Conservation (phyloP, 2,888 invertebrate genomes). For the Lacanobia oleracea region DNA sequence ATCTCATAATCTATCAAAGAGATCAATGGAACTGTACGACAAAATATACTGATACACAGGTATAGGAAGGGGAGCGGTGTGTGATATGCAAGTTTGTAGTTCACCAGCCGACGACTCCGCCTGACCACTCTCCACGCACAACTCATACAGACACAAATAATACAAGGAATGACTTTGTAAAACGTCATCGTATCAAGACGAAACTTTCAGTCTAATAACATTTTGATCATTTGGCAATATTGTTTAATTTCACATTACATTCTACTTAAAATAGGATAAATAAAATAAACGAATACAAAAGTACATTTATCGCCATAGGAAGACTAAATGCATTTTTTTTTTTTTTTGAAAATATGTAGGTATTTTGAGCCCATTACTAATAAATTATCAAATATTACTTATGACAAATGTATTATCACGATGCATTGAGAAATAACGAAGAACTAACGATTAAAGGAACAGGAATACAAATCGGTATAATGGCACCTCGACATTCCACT, state of each 20-base stretch:
- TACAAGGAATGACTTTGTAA: slow-evolving; percentile 70
- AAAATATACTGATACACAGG: slow-evolving; percentile 68
- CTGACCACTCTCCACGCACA: slow-evolving; percentile 70
- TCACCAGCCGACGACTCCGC: slow-evolving; percentile 64
- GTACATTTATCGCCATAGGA: slow-evolving; percentile 83
- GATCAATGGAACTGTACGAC: slow-evolving; percentile 86
- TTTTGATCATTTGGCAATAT: slow-evolving; percentile 90
- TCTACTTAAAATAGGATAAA: slow-evolving; percentile 79
- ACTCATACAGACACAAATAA: slow-evolving; percentile 67
- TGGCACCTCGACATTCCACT: slow-evolving; percentile 89
- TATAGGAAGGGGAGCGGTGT: slow-evolving; percentile 72
- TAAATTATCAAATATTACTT: slow-evolving; percentile 67
- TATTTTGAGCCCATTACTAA: slow-evolving; percentile 79
- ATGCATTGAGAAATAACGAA: slow-evolving; percentile 73
- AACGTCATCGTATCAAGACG: slow-evolving; percentile 75
- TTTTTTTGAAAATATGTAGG: slow-evolving; percentile 70
- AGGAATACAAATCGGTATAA: slow-evolving; percentile 87
- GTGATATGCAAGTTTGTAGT: slow-evolving; percentile 86
- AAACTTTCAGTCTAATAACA: slow-evolving; percentile 88
- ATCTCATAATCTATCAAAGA: slow-evolving; percentile 85
- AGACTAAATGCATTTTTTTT: slow-evolving; percentile 82
- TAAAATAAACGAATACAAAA: slow-evolving; percentile 77
- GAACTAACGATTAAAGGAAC: slow-evolving; percentile 75
- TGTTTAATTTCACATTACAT: slow-evolving; percentile 79
- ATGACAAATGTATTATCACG: slow-evolving; percentile 61